Evolutionary conservation across 2,797 vertebrate species (phyloP).

Genomic region (Linurgus olivaceus): DNA sequence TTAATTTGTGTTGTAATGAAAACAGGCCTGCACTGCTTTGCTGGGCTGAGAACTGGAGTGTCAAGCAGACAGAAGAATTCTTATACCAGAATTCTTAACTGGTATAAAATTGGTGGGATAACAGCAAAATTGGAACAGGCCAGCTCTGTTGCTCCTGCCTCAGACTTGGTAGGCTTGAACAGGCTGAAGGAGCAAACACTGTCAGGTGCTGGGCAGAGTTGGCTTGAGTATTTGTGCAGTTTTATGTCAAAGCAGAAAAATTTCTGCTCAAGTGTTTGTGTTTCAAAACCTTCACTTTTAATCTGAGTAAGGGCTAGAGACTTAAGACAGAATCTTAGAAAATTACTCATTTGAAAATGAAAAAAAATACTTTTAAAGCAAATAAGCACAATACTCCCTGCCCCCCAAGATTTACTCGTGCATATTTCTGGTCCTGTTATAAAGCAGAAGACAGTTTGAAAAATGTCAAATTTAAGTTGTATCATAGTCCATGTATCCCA

Average conservation of each 20-base stretch:
- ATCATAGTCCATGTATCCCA: background rate
- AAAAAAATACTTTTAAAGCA: background rate
- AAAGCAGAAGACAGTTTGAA: background rate
- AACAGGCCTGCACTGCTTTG: background rate
- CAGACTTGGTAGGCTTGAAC: background rate
- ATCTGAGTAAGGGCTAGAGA: background rate
- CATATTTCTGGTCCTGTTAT: background rate
- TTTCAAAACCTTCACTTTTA: background rate
- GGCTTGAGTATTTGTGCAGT: background rate
- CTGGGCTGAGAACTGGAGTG: background rate
- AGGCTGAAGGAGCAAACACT: background rate
- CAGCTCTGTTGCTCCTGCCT: background rate
- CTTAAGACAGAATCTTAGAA: background rate
- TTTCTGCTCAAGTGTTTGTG: background rate
- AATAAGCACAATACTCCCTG: background rate
- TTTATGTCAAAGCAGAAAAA: background rate
- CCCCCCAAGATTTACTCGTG: background rate
- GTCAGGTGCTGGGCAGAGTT: background rate
- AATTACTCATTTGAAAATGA: background rate
- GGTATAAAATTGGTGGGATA: background rate
- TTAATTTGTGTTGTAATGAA: background rate
- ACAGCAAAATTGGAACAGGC: background rate
- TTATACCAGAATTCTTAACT: background rate
- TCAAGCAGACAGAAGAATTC: background rate
- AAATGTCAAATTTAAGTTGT: background rate